Base-by-base conservation (phyloP, 2,888 invertebrate species). In the Eristalinus sepulchralis region DNA sequence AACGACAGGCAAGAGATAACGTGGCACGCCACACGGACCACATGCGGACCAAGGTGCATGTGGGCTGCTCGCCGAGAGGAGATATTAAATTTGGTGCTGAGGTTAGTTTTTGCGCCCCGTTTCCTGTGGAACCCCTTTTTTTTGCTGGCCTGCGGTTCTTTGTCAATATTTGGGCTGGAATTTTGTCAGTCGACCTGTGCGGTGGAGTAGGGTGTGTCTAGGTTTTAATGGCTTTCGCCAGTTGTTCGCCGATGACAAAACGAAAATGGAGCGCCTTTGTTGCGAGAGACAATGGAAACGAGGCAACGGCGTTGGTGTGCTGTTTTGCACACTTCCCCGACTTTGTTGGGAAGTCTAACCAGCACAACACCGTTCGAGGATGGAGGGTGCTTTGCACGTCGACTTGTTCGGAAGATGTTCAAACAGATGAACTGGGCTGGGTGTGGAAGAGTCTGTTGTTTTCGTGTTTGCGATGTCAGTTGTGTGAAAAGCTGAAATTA, bases 11-110 rank as follows among this genome's bases (percentile, higher is more conserved):
- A 53, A 1, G 33, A 64, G 36, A 59, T 63, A 70, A 71, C 70
- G 11, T 60, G 63, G 20, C 17, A 72, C 66, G 66, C 60, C 62
- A 67, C 77, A 83, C 77, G 67, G 62, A 72, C 72, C 82, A 78
- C 78, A 77, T 78, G 78, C 57, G 78, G 82, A 27, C 27, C 62
- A 36, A 55, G 62, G 9, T 47, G n/a, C 64, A 47, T 68, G 31
- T 27, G n/a, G 24, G 11, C 57, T 5, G 20, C 62, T 20, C 8
- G 24, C 24, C 57, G 75, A 62, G 57, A 60, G 53, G 22, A 53
- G 71, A 79, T 83, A 83, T 83, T 83, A 72, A 78, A 71, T 67
- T 83, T 55, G 53, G 55, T 83, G 67, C 72, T 67, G 47, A 36
- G 39, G 20, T 68, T 70, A 11, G 39, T 62, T 67, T 9, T 63